Conservation (phyloP, 2,797 vertebrate species). For the Dicrostonyx torquatus region DNA sequence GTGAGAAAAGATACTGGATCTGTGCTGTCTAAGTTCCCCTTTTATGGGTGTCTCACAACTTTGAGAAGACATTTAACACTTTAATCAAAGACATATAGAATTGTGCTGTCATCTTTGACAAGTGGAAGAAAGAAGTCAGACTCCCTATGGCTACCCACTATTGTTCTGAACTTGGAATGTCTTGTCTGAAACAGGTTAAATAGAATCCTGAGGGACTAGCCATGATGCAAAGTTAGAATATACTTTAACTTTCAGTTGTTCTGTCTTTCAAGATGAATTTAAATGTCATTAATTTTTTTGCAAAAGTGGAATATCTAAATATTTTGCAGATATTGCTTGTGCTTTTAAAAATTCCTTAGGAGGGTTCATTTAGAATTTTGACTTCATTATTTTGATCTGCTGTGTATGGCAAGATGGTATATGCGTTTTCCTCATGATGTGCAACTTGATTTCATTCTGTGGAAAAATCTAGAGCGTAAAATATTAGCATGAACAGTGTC, state of each 20-base stretch:
- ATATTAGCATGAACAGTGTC: conserved; percentile 81
- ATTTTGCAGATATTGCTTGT: conserved; percentile 61
- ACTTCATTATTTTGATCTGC: conserved; percentile 69
- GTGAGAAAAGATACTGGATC: conserved; percentile 30
- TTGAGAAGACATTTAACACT: conserved; percentile 60
- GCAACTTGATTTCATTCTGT: conserved; percentile 79
- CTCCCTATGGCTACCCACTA: background rate
- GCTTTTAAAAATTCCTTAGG: conserved; percentile 67
- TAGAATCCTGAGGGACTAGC: conserved; percentile 7
- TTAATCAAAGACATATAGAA: conserved; percentile 49
- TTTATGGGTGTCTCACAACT: conserved; percentile 46
- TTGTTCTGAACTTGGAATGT: conserved; percentile 64
- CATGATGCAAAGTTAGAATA: conserved; percentile 53
- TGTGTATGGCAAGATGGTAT: conserved; percentile 63
- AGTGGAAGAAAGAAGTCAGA: conserved; percentile 16
- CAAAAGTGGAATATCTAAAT: conserved; percentile 70
- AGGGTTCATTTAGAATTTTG: conserved; percentile 72
- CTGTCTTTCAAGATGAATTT: conserved; percentile 67
- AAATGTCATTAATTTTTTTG: conserved; percentile 71
- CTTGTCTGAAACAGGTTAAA: conserved; percentile 43
- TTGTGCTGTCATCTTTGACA: conserved; percentile 20
- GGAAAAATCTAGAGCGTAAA: conserved; percentile 76
- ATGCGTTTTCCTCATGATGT: conserved; percentile 74
- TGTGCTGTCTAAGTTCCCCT: conserved; percentile 34
- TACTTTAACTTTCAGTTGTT: conserved; percentile 73